Evolutionary conservation across 2,113 vertebrate species (phyloP).

Genomic region (Phyllostomus discolor): DNA sequence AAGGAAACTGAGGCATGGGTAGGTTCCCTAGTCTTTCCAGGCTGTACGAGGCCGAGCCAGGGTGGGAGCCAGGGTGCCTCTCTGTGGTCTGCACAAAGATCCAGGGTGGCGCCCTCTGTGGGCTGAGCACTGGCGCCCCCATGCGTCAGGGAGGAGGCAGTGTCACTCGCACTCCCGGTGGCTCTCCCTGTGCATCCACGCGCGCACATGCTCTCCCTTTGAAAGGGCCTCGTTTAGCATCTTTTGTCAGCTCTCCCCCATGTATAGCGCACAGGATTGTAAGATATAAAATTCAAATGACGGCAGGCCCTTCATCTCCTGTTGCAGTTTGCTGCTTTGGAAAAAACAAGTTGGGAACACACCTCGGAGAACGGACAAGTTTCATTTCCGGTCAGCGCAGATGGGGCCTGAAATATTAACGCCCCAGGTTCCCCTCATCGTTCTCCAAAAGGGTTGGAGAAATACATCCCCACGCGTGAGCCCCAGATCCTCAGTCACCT

Average conservation of each 20-base stretch:
- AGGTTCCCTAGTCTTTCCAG: neutral
- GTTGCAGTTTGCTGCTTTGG: neutral
- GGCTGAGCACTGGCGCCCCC: rapidly evolving
- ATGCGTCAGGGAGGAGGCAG: rapidly evolving
- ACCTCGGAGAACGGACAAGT: neutral
- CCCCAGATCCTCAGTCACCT: no score
- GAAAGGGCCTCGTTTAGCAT: neutral
- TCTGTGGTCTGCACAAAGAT: neutral
- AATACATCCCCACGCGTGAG: neutral
- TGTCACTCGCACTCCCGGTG: neutral
- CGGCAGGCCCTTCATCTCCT: neutral
- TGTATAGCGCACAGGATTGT: neutral
- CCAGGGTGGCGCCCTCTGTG: rapidly evolving
- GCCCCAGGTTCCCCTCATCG: neutral
- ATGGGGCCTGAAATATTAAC: neutral
- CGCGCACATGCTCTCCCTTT: rapidly evolving
- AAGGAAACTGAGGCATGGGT: neutral
- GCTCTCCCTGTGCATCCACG: neutral
- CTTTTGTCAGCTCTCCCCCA: neutral
- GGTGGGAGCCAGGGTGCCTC: neutral
- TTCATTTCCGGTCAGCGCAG: neutral
- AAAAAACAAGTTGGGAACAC: neutral
- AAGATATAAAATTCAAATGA: neutral
- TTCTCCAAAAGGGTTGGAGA: neutral
- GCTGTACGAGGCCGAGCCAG: neutral